Evolutionary conservation across 2,113 vertebrate species (phyloP), one percentile per base, ranked within the genome.

Genomic region (Corynorhinus townsendii): DNA sequence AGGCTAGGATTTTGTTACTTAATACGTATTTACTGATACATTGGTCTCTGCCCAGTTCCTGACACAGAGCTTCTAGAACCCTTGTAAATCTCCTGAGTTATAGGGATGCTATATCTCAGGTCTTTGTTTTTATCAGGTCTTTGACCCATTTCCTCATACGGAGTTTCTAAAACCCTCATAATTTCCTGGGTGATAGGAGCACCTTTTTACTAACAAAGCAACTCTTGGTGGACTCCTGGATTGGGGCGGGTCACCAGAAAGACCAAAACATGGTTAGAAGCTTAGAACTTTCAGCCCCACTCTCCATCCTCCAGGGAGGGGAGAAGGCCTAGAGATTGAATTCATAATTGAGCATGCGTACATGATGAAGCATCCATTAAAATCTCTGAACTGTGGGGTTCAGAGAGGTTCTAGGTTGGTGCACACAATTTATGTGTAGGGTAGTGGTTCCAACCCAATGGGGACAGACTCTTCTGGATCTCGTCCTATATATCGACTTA

Each of bases 1-100:
- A 43, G 89, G 40, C 69, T 24, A 90, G 66, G 14, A 56, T 89
- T 97, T 91, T 81, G 72, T 91, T 83, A 91, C 24, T 11, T 73
- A 38, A 40, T 80, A 66, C 62, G 16, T 87, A 38, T 56, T 84
- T 62, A 56, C 6, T 56, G 54, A 7, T 56, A 52, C 64, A 71
- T 64, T 86, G 35, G 22, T 76, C 76, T 87, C 33, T 88, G 45
- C 19, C 28, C 43, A 62, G 38, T 47, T 56, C 43, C 26, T 87
- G 33, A 75, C 49, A 56, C 16, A 91, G 35, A 86, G 38, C 33
- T 91, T 33, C 56, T 75, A 69, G 87, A 87, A 77, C 11, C 45
- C 10, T 81, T 49, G 10, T 81, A 12, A 69, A 68, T 73, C 62
- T 87, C 38, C 43, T 68, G 38, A 75, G 47, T 59, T 7, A 56